Evolutionary conservation across 2,797 vertebrate genomes (phyloP), one percentile per base, ranked within the genome.

Genomic region (Cyclura pinguis): DNA sequence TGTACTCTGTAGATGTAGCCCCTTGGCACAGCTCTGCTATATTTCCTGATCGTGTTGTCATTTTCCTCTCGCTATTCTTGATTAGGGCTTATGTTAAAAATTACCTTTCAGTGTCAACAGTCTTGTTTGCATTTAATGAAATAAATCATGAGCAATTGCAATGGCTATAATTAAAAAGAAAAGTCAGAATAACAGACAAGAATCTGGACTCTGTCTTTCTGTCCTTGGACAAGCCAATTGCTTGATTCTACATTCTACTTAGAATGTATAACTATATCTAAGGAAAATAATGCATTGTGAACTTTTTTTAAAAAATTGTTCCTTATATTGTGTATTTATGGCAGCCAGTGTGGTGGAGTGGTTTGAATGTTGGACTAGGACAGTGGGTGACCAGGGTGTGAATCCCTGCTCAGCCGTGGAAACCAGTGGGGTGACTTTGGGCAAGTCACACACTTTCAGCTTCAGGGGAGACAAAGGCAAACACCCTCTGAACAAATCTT

Each of bases 71-170:
- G 24, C 42, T 89, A 50, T 73, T 64, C 55, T 52, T 22, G 78
- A 0, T 85, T 89, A 0, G 0, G 91, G 78, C 57, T 89, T 55
- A 5, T 14, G 38, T 86, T 93, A 87, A 90, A 90, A 94, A 93
- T 59, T 86, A 89, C 78, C 62, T 85, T 85, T 82, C 88, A 84
- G 69, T 92, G 77, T 80, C 87, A 88, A 86, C 77, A 4, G 35
- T 87, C 18, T 82, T 90, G 86, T 95, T 94, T 95, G 86, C 92
- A 72, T 92, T 95, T 94, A 92, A 95, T 95, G 88, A 93, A 91
- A 87, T 1, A 72, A 90, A 84, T 80, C 83, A 32, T 64, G 93
- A 1, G 0, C 87, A 72, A 47, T 86, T 89, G 69, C 87, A 64
- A 7, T 22, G 4, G 55, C 12, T 24, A 8, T 88, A 92, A 94